Evolutionary conservation across 2,797 vertebrate species (phyloP), one percentile per base, ranked within the genome.

Genomic region (Triplophysa bombifrons): DNA sequence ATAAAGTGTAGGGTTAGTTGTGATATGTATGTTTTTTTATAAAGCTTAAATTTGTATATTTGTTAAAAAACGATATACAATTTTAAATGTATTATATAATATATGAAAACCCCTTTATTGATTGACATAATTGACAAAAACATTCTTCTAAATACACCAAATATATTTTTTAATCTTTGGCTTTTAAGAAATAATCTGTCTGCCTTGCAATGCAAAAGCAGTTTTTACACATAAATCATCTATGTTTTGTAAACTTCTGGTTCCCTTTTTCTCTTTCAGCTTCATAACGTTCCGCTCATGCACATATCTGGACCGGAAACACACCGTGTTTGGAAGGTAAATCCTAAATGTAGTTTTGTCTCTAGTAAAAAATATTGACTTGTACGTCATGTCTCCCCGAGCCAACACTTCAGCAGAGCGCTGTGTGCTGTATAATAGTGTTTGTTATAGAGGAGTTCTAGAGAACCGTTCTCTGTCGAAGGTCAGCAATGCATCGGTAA

Each of bases 261-360:
- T 19, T 16, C 2, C 51, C 38, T 66, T 20, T 20, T 51, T 71
- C 27, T 81, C 48, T 80, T 66, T 83, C 86, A 99, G 98, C 88
- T 99, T 99, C 84, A 98, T 99, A 91, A 99, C 98, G 0, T 99
- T 98, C 84, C 95, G 98, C 13, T 99, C 98, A 0, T 99, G 98
- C 50, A 88, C 91, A 0, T 98, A 99, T 89, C 93, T 99, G 55
- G 98, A 99, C 91, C 96, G 93, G 88, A 99, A 99, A 84, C 98
- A 99, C 88, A 93, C 95, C 0, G 89, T 99, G 34, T 99, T 99
- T 80, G 98, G 98, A 87, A 95, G 97, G 98, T 98, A 91, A 87
- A 46, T 4, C 2, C 46, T 34, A 2, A 20, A 22, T 50, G 4
- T 61, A 5, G 56, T 44, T 3, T 1, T 63, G 16, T 30, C 46